phyloP scores from a whole-genome alignment of 2,888 invertebrate genomes.

The Dioctria rufipes region DNA sequence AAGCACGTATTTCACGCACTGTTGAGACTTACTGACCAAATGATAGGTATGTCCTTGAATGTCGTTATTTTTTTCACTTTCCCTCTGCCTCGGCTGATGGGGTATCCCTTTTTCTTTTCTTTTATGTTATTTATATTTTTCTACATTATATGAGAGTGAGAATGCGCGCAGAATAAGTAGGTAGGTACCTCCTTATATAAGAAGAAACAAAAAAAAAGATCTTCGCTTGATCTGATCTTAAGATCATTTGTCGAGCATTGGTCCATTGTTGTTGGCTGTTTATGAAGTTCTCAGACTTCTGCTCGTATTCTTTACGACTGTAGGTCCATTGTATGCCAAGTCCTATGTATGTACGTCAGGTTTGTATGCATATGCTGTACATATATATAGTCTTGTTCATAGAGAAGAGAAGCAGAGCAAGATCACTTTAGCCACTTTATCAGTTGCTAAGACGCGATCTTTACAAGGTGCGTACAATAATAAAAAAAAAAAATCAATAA shows the following conservation, averaged over 20 bases:
- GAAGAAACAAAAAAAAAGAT: conserved; percentile 1
- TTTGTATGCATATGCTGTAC: no score
- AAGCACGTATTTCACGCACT: background rate
- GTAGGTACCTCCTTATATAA: no score
- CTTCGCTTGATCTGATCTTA: conserved; percentile 4
- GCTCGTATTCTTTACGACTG: conserved; percentile 24
- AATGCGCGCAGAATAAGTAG: no score
- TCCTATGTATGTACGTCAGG: background rate
- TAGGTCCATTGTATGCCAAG: background rate
- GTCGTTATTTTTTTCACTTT: background rate
- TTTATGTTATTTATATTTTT: background rate
- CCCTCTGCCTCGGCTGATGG: background rate
- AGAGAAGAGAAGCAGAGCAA: background rate
- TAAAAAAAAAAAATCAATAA: background rate
- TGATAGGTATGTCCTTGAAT: background rate
- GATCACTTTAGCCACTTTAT: conserved; percentile 36
- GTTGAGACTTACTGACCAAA: conserved; percentile 16
- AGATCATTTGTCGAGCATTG: conserved; percentile 35
- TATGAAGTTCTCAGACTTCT: conserved; percentile 36
- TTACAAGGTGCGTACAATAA: background rate
- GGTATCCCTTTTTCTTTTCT: background rate
- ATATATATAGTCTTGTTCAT: background rate
- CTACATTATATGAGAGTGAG: background rate
- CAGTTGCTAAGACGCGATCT: conserved; percentile 23
- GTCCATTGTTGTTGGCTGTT: conserved; percentile 21